Evolutionary conservation across 1,140 invertebrate species (phyloP).

Genomic region (Drosophila bipectinata): DNA sequence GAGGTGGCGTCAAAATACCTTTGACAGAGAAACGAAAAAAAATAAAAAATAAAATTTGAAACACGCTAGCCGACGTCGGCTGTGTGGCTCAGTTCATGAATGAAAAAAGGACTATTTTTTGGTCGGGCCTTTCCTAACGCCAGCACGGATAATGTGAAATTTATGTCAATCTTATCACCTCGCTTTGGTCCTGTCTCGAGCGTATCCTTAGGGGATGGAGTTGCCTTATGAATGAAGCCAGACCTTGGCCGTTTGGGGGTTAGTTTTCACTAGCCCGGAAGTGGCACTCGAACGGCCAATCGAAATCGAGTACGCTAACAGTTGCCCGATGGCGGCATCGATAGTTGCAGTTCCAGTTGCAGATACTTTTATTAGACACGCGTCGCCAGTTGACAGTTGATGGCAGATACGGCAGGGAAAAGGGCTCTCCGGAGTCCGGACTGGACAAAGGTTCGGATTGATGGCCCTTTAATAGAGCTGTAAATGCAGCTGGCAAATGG

Average conservation of each 20-base stretch:
- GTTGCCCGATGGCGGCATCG: slow-evolving; percentile 71
- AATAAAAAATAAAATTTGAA: slow-evolving; percentile 24
- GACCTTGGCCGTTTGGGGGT: slow-evolving; percentile 44
- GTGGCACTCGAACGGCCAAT: slow-evolving; percentile 58
- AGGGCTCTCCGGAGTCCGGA: slow-evolving; percentile 21
- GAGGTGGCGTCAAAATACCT: slow-evolving; percentile 76
- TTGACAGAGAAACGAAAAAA: slow-evolving; percentile 44
- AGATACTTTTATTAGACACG: slow-evolving; percentile 81
- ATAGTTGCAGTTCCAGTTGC: slow-evolving; percentile 54
- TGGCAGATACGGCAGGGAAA: slow-evolving; percentile 31
- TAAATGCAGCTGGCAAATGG: slow-evolving; percentile 68
- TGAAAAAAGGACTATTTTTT: slow-evolving; percentile 50
- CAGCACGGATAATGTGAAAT: slow-evolving; percentile 69
- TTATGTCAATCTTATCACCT: slow-evolving; percentile 79
- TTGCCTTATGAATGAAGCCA: slow-evolving; percentile 65
- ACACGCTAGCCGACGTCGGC: slow-evolving; percentile 39
- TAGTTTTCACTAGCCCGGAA: slow-evolving; percentile 38
- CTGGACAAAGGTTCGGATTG: slow-evolving; percentile 30
- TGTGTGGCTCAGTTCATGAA: slow-evolving; percentile 69
- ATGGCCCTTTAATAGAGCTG: slow-evolving; percentile 68
- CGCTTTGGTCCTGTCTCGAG: slow-evolving; percentile 26
- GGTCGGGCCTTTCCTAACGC: slow-evolving; percentile 37
- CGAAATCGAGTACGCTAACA: slow-evolving; percentile 52
- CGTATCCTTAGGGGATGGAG: slow-evolving; percentile 44
- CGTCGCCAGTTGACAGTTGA: slow-evolving; percentile 61